Evolutionary conservation across 1,140 invertebrate genomes (phyloP).

Genomic region (Diuraphis noxia): DNA sequence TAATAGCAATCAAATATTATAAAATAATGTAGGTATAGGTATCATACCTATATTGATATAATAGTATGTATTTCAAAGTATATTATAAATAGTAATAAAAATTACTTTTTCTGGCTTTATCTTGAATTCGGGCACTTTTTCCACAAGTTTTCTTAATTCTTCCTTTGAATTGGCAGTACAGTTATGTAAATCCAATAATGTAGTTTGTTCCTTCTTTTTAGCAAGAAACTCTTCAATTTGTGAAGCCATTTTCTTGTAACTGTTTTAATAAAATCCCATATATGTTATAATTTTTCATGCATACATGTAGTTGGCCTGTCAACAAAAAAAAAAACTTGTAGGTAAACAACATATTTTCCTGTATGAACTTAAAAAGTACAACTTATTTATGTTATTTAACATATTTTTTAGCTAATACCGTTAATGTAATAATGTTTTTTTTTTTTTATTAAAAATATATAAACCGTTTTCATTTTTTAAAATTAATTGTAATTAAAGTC

Average conservation of each 20-base stretch:
- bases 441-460: neutral
- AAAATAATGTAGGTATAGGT: too few relatives aligned
- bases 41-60: too few relatives aligned
- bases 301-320: neutral
- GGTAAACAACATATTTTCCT: neutral
- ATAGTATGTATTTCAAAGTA: too few relatives aligned
- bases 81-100: neutral
- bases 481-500: neutral
- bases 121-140: conserved; percentile 87
- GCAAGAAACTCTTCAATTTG: conserved; percentile 80
- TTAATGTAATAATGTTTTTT: neutral
- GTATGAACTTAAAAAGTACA: neutral
- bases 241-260: conserved; percentile 62
- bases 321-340: neutral
- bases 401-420: neutral
- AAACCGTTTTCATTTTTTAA: neutral
- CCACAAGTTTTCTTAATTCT: conserved; percentile 78
- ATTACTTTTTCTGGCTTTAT: conserved; percentile 82
- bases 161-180: conserved; percentile 75
- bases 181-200: conserved; percentile 82
- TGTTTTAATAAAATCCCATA: conserved; percentile 56
- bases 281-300: neutral
- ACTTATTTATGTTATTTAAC: neutral
- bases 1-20: too few relatives aligned
- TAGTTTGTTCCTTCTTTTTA: conserved; percentile 80